Evolutionary conservation across 2,888 invertebrate species (phyloP).

Genomic region (Pocota personata): DNA sequence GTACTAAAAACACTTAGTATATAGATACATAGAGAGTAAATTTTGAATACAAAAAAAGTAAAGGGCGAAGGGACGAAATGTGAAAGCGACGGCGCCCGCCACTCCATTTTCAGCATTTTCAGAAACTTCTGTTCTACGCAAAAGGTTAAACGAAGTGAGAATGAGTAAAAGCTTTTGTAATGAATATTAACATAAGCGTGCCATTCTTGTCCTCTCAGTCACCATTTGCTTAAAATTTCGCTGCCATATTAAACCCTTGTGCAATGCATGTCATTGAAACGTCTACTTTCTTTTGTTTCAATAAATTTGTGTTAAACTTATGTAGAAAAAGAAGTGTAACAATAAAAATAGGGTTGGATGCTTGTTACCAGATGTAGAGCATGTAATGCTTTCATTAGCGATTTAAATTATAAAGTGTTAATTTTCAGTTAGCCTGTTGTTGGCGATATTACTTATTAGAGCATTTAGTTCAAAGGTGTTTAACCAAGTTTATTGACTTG

Average conservation of each 20-base stretch:
- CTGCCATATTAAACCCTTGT: conserved; percentile 52
- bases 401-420: neutral
- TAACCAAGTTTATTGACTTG: no score
- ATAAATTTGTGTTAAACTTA: neutral
- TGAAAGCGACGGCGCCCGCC: conserved; percentile 24
- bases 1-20: conserved; percentile 56
- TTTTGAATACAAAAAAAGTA: conserved; percentile 37
- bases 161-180: conserved; percentile 72
- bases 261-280: conserved; percentile 5
- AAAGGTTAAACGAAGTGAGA: conserved; percentile 64
- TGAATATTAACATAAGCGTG: conserved; percentile 65
- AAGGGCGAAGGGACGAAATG: conserved; percentile 6
- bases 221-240: conserved; percentile 52
- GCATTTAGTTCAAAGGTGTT: no score
- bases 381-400: conserved; percentile 7
- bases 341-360: neutral
- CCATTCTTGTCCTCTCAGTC: conserved; percentile 57
- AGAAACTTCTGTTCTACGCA: conserved; percentile 35
- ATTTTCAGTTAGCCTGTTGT: neutral
- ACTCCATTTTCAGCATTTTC: conserved; percentile 39
- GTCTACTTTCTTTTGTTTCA: conserved; percentile 8
- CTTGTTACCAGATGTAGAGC: conserved; percentile 15
- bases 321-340: neutral
- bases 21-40: conserved; percentile 42
- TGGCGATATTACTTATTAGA: neutral